These are phyloP conservation scores for Sapajus apella DNA, from an alignment of 2,113 vertebrate species.

Conservation along the genomic window DNA sequence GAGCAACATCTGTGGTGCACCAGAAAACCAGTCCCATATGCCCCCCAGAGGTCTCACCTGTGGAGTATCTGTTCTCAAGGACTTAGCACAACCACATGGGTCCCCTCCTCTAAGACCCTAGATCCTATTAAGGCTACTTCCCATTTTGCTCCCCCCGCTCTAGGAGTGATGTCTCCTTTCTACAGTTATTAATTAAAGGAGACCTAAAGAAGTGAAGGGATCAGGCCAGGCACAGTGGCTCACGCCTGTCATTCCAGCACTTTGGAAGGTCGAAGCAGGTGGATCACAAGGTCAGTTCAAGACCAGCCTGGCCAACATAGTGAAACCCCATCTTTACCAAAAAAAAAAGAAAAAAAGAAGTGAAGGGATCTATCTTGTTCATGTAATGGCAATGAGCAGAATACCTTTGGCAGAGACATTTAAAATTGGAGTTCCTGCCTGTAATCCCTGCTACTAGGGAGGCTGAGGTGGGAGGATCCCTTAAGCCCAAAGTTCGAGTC, in stretches of 20 bases:
- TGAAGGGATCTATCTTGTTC: not conserved
- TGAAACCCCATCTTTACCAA: no score
- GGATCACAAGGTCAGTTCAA: no score
- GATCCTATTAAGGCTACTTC: not conserved
- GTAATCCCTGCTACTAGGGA: not conserved
- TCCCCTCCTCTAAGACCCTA: not conserved
- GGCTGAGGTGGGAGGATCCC: not conserved
- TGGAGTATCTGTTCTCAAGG: not conserved
- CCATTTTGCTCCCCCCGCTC: not conserved
- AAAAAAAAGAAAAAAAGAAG: not conserved
- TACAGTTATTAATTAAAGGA: not conserved
- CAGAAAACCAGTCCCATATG: not conserved
- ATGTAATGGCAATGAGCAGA: not conserved
- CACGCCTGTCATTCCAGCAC: no score
- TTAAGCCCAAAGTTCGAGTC: not conserved
- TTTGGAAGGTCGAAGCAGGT: no score
- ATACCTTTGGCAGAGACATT: not conserved
- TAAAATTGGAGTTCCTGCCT: not conserved
- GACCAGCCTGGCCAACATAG: no score
- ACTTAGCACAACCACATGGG: no score
- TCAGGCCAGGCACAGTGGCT: no score
- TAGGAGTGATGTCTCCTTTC: not conserved
- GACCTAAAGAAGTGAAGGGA: not conserved
- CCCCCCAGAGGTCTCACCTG: no score
- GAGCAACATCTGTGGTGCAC: not conserved